Percentiles rank a stretch among this genome's conserved stretches.
These are phyloP conservation scores for Sialis lutaria DNA, from an alignment of 2,888 invertebrate genomes.

Conservation along the genomic window DNA sequence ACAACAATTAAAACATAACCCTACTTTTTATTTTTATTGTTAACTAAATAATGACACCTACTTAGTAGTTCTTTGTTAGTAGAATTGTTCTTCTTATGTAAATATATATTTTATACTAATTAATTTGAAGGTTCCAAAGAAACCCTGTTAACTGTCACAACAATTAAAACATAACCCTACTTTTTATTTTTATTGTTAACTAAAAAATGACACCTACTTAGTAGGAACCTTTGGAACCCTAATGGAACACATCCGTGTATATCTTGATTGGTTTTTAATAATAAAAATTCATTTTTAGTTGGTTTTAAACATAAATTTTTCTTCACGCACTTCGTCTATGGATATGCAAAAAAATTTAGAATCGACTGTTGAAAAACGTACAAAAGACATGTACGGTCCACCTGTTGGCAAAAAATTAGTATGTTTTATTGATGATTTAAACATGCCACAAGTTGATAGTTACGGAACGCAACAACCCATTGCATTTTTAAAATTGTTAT, in stretches of 20 bases:
- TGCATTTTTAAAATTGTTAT: slow-evolving; percentile 74
- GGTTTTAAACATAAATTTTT: slow-evolving; percentile 74
- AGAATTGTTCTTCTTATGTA: no score
- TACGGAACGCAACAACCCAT: slow-evolving; percentile 92
- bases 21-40: no score
- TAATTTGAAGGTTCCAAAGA: no score
- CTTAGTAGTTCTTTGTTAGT: no score
- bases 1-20: no score
- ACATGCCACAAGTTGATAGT: slow-evolving; percentile 77
- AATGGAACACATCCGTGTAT: neutral
- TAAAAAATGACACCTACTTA: no score
- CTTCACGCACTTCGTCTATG: slow-evolving; percentile 77
- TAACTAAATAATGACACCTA: no score
- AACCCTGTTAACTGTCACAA: no score
- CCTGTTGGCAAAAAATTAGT: slow-evolving; percentile 77
- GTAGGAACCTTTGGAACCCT: no score
- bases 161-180: no score
- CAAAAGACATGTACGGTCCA: slow-evolving; percentile 80
- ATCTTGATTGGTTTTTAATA: neutral
- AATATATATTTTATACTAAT: no score
- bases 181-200: no score
- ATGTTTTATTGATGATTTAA: slow-evolving; percentile 87
- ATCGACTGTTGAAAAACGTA: slow-evolving; percentile 74
- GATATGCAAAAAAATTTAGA: slow-evolving; percentile 81
- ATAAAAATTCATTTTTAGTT: slow-evolving; percentile 30